These are phyloP conservation scores for Holothuria leucospilota DNA, from an alignment of 53 echinoderm and acorn worm species.

Conservation along the genomic window DNA sequence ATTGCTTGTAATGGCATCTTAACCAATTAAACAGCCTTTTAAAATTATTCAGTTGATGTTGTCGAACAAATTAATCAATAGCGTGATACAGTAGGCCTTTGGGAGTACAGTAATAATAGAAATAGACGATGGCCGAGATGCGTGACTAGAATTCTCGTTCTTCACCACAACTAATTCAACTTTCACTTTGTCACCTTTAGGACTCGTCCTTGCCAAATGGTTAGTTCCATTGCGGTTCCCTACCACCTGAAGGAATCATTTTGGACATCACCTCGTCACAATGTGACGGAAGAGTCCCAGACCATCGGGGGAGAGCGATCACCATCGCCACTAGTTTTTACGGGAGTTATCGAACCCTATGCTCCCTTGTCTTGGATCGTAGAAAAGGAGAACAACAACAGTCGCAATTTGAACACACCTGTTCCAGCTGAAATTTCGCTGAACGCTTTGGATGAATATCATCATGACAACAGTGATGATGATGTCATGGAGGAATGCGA, in stretches of 20 bases:
- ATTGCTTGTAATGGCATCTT: too few relatives aligned
- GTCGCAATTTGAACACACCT: too few relatives aligned
- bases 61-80: too few relatives aligned
- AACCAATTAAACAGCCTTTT: too few relatives aligned
- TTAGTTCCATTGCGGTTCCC: background rate
- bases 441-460: background rate
- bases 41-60: too few relatives aligned
- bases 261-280: background rate
- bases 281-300: background rate
- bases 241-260: background rate
- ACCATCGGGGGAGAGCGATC: background rate
- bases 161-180: too few relatives aligned
- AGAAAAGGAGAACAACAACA: background rate
- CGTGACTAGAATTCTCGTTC: too few relatives aligned
- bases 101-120: too few relatives aligned
- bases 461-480: background rate
- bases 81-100: too few relatives aligned
- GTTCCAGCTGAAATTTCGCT: slow-evolving; percentile 7
- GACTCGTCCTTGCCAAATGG: background rate
- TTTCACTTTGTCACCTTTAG: background rate
- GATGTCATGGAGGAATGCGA: slow-evolving; percentile 11
- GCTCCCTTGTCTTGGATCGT: background rate
- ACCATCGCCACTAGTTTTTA: background rate
- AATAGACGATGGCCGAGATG: too few relatives aligned
- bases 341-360: background rate